Evolutionary conservation across 2,797 vertebrate genomes (phyloP).

Genomic region (Simalia tracyae): DNA sequence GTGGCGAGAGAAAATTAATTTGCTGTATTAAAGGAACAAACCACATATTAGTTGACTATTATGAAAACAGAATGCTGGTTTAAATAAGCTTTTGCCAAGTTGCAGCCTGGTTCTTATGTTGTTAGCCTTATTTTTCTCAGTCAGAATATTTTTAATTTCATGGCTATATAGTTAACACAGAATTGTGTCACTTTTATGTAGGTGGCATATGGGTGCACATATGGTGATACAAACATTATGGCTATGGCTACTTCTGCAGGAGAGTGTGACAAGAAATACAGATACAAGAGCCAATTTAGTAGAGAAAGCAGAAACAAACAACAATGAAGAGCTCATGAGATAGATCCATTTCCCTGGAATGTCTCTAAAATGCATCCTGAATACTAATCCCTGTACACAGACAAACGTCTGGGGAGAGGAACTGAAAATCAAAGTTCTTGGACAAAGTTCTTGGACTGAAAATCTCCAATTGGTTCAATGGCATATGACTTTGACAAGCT

Average conservation of each 20-base stretch:
- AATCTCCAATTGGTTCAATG: background rate
- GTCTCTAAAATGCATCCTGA: background rate
- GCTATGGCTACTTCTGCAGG: background rate
- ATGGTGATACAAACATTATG: background rate
- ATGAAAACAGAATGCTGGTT: background rate
- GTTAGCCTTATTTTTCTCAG: background rate
- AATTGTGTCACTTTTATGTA: background rate
- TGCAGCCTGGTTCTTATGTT: background rate
- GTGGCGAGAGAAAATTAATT: background rate
- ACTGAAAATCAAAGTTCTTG: background rate
- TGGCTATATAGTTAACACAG: background rate
- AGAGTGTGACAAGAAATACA: background rate
- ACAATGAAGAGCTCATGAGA: background rate
- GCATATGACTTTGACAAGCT: background rate
- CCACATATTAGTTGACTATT: background rate
- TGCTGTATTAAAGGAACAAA: background rate
- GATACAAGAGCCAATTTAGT: background rate
- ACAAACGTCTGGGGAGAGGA: background rate
- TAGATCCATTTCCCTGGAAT: background rate
- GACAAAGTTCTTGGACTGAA: background rate
- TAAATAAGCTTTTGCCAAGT: background rate
- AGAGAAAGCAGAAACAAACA: background rate
- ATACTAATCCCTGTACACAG: background rate
- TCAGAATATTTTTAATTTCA: background rate
- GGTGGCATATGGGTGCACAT: background rate